Base-by-base conservation (phyloP, 2,113 vertebrate genomes). In the Gavialis gangeticus region DNA sequence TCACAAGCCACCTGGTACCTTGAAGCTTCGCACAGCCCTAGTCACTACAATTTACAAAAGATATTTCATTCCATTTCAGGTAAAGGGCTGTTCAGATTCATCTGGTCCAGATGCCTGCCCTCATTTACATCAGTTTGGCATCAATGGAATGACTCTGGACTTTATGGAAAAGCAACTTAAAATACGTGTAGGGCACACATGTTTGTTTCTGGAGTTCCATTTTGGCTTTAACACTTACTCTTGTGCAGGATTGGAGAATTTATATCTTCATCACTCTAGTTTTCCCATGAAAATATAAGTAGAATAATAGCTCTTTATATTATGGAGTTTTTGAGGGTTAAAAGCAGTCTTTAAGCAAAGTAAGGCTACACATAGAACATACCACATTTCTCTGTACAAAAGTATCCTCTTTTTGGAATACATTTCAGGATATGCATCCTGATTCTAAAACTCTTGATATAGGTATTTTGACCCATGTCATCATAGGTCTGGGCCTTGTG, bases 21-120 rank as follows among this genome's bases (percentile, higher is more conserved):
- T 46, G 46, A 46, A 46, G 46, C 8, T 46, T 46, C 46, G 7
- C 46, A 46, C 46, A 46, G 46, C 46, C 8, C 46, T 46, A 46
- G 46, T 46, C 46, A 46, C 67, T 89, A 62, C n/a, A 84, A 81
- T 81, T 93, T 79, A 84, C 3, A 1, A 73, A 91, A 88, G 69
- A 88, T 80, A 82, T 91, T 88, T 91, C 78, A 62, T 75, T 96
- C 62, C 16, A 22, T 90, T 91, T 88, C 86, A 94, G 80, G 30
- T 82, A 93, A 93, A 92, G 63, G 54, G 28, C 90, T 81, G 82
- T 87, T 94, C 84, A 87, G 84, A 92, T 79, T 87, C 79, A 54
- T 85, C 59, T 69, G 84, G 85, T 80, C 82, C 91, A 79, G 75
- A 30, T 13, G 11, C 59, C 59, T 88, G 92, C 94, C 82, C 92